Conservation (phyloP, 2,113 vertebrate genomes). For the Cichladusa arquata region DNA sequence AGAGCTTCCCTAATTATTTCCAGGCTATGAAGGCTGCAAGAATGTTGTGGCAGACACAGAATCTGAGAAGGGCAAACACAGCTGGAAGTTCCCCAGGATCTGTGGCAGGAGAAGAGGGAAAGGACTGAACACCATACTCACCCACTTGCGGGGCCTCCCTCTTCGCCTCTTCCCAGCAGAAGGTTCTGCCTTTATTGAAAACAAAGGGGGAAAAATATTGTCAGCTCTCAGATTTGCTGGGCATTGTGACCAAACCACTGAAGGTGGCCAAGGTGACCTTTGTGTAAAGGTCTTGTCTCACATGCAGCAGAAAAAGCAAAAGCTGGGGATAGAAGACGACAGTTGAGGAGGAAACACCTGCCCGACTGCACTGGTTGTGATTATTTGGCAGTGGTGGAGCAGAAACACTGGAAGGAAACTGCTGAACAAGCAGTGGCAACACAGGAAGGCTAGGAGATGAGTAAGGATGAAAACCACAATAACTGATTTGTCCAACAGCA, state of each 20-base stretch:
- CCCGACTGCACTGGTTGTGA: background rate
- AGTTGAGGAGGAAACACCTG: background rate
- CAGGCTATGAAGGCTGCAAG: background rate
- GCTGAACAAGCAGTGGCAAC: background rate
- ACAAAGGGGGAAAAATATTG: background rate
- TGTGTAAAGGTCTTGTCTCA: background rate
- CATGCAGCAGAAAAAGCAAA: background rate
- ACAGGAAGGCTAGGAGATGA: background rate
- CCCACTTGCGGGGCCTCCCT: slow-evolving; percentile 68
- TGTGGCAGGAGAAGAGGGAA: background rate
- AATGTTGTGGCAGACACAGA: background rate
- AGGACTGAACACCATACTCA: background rate
- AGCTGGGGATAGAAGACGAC: background rate
- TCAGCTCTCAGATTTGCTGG: background rate
- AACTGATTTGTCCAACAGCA: background rate
- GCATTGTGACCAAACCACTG: background rate
- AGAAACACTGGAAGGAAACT: background rate
- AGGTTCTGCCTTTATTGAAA: slow-evolving; percentile 36
- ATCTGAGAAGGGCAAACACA: background rate
- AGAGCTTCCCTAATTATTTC: background rate
- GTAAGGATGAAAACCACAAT: background rate
- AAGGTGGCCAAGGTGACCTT: background rate
- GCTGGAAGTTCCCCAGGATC: background rate
- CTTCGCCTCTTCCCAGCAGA: slow-evolving; percentile 36
- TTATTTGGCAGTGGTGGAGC: background rate